phyloP scores from a whole-genome alignment of 1,140 invertebrate genomes.

The Hyles euphorbiae region DNA sequence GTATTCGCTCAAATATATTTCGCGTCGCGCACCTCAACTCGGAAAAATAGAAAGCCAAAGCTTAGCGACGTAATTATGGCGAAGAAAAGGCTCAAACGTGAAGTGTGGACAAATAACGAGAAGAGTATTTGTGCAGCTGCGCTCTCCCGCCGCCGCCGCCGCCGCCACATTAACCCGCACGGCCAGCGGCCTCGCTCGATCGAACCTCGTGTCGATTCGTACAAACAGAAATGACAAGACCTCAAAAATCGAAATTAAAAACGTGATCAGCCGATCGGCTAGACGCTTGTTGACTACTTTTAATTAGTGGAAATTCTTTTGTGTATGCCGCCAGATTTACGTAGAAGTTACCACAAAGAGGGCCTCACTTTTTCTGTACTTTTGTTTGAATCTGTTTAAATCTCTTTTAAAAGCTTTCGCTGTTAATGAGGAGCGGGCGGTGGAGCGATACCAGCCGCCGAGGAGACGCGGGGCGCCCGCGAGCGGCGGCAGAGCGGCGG shows the following conservation, averaged over 20 bases:
- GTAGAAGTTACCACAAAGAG: conserved; percentile 60
- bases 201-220: no score
- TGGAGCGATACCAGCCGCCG: conserved; percentile 33
- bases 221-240: no score
- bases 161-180: conserved; percentile 7
- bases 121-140: conserved; percentile 56
- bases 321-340: conserved; percentile 47
- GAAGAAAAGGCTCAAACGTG: conserved; percentile 40
- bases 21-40: conserved; percentile 8
- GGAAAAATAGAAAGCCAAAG: conserved; percentile 40
- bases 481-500: conserved; percentile 6
- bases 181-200: conserved; percentile 17
- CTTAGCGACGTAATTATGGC: conserved; percentile 49
- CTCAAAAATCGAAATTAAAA: no score
- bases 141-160: conserved; percentile 8
- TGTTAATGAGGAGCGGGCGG: conserved; percentile 61
- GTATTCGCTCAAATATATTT: conserved; percentile 27
- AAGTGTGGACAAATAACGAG: conserved; percentile 51
- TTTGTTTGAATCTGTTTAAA: conserved; percentile 64
- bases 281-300: conserved; percentile 40
- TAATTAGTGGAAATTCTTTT: conserved; percentile 57
- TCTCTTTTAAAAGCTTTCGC: conserved; percentile 60
- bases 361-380: conserved; percentile 58
- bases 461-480: conserved; percentile 13
- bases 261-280: conserved; percentile 6